phyloP scores from a whole-genome alignment of 2,888 invertebrate genomes.

The Morpho achilles region DNA sequence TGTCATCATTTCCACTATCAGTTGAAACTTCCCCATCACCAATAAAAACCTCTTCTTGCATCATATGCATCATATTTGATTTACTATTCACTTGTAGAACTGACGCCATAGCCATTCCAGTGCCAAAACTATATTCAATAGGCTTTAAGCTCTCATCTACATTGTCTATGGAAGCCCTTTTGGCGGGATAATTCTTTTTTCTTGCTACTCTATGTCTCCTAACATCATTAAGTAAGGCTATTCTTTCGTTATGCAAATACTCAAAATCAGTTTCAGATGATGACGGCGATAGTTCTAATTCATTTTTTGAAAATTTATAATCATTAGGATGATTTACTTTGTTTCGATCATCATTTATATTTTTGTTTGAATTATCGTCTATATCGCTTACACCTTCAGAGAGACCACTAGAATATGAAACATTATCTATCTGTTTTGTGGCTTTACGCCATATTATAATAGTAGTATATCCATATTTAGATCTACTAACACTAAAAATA shows the following conservation, averaged over 20 bases:
- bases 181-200: slow-evolving; percentile 53
- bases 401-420: slow-evolving; percentile 33
- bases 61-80: slow-evolving; percentile 43
- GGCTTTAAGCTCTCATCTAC: slow-evolving; percentile 64
- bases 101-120: slow-evolving; percentile 72
- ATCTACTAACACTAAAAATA: slow-evolving; percentile 38
- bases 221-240: slow-evolving; percentile 51
- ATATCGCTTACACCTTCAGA: slow-evolving; percentile 42
- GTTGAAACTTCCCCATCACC: slow-evolving; percentile 67
- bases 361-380: slow-evolving; percentile 32
- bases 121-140: slow-evolving; percentile 68
- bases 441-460: slow-evolving; percentile 51
- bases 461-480: slow-evolving; percentile 29
- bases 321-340: slow-evolving; percentile 27
- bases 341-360: slow-evolving; percentile 15
- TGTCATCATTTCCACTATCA: slow-evolving; percentile 72
- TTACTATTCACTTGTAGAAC: slow-evolving; percentile 55
- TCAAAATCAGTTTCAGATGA: slow-evolving; percentile 61
- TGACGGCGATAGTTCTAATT: slow-evolving; percentile 51
- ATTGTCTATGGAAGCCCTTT: slow-evolving; percentile 40
- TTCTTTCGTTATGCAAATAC: slow-evolving; percentile 37
- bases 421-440: slow-evolving; percentile 17
- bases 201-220: slow-evolving; percentile 52
- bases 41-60: slow-evolving; percentile 62
- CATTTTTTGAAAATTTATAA: slow-evolving; percentile 51